Base-by-base conservation (phyloP, 2,888 invertebrate genomes). In the Raillietiella orientalis region DNA sequence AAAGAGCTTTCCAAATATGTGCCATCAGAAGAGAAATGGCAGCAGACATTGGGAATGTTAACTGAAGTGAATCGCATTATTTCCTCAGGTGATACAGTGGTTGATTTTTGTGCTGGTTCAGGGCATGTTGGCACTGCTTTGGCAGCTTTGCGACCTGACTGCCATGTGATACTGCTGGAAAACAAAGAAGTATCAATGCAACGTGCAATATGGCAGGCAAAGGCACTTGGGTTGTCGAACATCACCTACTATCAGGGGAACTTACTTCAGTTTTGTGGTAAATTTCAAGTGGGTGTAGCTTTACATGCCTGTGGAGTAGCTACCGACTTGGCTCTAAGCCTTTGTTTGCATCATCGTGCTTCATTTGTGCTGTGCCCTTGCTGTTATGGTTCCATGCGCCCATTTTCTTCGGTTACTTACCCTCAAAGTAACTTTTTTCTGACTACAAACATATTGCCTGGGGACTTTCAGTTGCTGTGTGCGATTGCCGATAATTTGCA, bases 231-330 rank as follows among this genome's bases (percentile, higher is more conserved):
- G 1, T 42, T 84, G 16, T 52, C 41, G 4, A 87, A 87, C 50
- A 56, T 82, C 2, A 54, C 50, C 13, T 60, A 77, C 38, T 46
- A 66, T 38, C 75, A 87, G 49, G 69, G 77, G 39, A 90, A 90
- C 50, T 53, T 87, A 35, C 72, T 77, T 44, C 82, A 79, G 41
- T 82, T 75, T 41, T 55, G 55, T 22, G 50, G 74, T 0, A 42
- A 54, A 3, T 54, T 84, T 50, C 59, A 79, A 39, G 58, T 90
- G 30, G 87, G 87, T 0, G 60, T 71, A 17, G 71, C 72, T 3
- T 49, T 90, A 16, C 87, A 87, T 49, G 87, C 84, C 3, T 90
- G 87, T 48, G 87, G 87, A 1, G 67, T 75, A 8, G 84, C 84
- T 2, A 82, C 77, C 2, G 90, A 90, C 47, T 56, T 87, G 31